phyloP scores from a whole-genome alignment of 2,113 vertebrate genomes.

The Hirundichthys speculiger region DNA sequence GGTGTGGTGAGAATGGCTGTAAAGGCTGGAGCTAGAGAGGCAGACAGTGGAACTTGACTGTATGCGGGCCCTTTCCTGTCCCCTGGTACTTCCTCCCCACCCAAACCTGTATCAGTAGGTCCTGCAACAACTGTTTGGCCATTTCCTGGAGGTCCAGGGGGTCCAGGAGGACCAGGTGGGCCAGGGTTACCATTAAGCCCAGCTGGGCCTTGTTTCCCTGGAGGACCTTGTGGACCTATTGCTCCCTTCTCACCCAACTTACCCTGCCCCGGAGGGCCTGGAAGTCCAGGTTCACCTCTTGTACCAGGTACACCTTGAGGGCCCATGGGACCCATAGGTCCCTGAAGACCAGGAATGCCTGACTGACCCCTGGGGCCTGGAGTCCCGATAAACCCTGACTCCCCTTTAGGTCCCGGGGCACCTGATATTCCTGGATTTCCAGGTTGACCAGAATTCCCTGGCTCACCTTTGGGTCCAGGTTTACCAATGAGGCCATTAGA shows the following conservation, averaged over 20 bases:
- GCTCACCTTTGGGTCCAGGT: slow-evolving; percentile 92
- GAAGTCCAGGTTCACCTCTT: slow-evolving; percentile 90
- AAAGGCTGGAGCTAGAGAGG: slow-evolving; percentile 89
- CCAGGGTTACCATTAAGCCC: slow-evolving; percentile 88
- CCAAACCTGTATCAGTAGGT: slow-evolving; percentile 84
- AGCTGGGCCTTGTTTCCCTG: slow-evolving; percentile 86
- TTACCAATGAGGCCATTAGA: slow-evolving; percentile 87
- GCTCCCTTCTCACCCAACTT: slow-evolving; percentile 86
- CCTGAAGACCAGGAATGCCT: slow-evolving; percentile 93
- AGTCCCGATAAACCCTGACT: slow-evolving; percentile 87
- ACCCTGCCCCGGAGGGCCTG: slow-evolving; percentile 87
- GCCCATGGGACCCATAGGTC: slow-evolving; percentile 93
- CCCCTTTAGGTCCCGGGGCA: slow-evolving; percentile 86
- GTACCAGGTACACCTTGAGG: slow-evolving; percentile 91
- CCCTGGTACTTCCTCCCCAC: slow-evolving; percentile 86
- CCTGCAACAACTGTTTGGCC: slow-evolving; percentile 87
- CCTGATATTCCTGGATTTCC: slow-evolving; percentile 89
- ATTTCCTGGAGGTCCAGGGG: slow-evolving; percentile 86
- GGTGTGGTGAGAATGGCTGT: slow-evolving; percentile 95
- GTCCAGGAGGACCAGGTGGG: slow-evolving; percentile 84
- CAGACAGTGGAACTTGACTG: slow-evolving; percentile 87
- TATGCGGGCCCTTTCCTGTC: slow-evolving; percentile 87
- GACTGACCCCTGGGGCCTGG: slow-evolving; percentile 91
- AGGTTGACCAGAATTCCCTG: slow-evolving; percentile 88
- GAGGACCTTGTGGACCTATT: slow-evolving; percentile 89